Base-by-base conservation (phyloP, 2,888 invertebrate genomes). In the Ischnura elegans region DNA sequence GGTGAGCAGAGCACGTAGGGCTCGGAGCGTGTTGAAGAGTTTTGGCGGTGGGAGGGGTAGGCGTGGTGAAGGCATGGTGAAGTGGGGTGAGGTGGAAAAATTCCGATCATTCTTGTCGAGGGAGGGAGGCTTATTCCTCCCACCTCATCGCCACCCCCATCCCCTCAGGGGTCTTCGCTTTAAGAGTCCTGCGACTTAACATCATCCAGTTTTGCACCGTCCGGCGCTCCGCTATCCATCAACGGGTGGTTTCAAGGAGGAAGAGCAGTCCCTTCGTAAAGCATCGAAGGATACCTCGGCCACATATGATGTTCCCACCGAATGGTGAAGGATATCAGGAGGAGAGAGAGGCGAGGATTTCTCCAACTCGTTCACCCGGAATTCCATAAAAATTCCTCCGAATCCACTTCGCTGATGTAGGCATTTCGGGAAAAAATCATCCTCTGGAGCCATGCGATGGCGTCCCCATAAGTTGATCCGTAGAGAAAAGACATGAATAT, bases 1-100 rank as follows among this genome's bases (percentile, higher is more conserved):
- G 21, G 45, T 6, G 0, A 36, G 87, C 46, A 85, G 93, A 93
- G 93, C 87, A 43, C 46, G 94, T 90, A 93, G 87, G 84, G 94
- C 66, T 66, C 94, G 66, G 87, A 55, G 94, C 93, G 93, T 93
- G 93, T 93, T 94, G 94, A 90, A 85, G 94, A 93, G 36, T 76
- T 25, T 61, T 61, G 94, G 86, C 93, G 93, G 76, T 87, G 76
- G 84, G 45, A 43, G 87, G 66, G 87, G 55, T 29, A 93, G 93
- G 66, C 84, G 87, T 93, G 87, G 61, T 51, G 61, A 45, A 51
- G 76, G 61, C 51, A 94, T 85, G 66, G 46, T 87, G 87, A 66
- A 85, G 86, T 94, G 87, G 93, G 84, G 84, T n/a, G 51, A 51
- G 87, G 93, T 94, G 94, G 87, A 93, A 84, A 87, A 87, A 87